Evolutionary conservation across 2,888 invertebrate species (phyloP).

Genomic region (Cantharis rufa): DNA sequence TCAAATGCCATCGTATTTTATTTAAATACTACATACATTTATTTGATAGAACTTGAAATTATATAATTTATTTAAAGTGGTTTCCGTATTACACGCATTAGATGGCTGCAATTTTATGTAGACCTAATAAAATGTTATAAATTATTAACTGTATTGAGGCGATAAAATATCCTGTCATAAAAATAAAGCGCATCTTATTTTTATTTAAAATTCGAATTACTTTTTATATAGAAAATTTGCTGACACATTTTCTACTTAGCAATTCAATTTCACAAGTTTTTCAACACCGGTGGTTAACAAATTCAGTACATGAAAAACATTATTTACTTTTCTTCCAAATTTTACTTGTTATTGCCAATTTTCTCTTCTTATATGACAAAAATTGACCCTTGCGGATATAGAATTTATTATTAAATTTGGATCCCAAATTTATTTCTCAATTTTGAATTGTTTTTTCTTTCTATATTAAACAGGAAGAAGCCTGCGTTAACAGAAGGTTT

Average conservation of each 20-base stretch:
- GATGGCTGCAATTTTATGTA: neutral
- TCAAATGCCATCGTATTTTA: too few relatives aligned
- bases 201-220: neutral
- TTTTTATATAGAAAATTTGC: neutral
- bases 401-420: conserved; percentile 2
- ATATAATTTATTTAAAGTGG: too few relatives aligned
- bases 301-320: neutral
- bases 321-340: neutral
- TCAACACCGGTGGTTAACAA: neutral
- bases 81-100: neutral
- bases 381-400: conserved; percentile 1
- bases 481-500: neutral
- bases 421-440: neutral
- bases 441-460: neutral
- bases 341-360: conserved; percentile 3
- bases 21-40: too few relatives aligned
- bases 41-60: too few relatives aligned
- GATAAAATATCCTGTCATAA: neutral
- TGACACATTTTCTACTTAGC: neutral
- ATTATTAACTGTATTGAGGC: neutral
- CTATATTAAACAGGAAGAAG: neutral
- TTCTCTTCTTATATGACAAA: neutral
- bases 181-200: neutral
- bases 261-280: neutral
- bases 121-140: neutral